These are phyloP conservation scores for Rousettus madagascariensis DNA, from an alignment of 2,797 vertebrate genomes.

Conservation along the genomic window DNA sequence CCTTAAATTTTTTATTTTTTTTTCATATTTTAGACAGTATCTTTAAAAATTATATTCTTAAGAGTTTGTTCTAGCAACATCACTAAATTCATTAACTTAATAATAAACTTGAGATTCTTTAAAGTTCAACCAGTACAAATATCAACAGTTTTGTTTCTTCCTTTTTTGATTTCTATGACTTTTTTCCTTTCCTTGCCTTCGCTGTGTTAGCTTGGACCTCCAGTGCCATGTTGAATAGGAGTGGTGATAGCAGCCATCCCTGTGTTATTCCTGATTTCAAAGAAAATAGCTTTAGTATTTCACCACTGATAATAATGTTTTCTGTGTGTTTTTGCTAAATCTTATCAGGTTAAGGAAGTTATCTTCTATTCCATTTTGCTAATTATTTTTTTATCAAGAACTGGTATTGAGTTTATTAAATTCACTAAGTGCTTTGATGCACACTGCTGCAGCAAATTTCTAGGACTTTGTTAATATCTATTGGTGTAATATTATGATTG, in stretches of 20 bases:
- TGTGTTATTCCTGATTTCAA: not conserved
- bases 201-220: not conserved
- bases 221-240: not conserved
- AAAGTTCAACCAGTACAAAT: not conserved
- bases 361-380: slow-evolving; percentile 16
- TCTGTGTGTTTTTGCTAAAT: slow-evolving; percentile 7
- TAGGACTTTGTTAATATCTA: not conserved
- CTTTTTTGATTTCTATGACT: not conserved
- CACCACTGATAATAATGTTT: slow-evolving; percentile 15
- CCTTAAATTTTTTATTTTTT: slow-evolving; percentile 16
- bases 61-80: not conserved
- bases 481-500: not conserved
- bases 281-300: slow-evolving; percentile 29
- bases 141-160: not conserved
- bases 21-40: slow-evolving; percentile 17
- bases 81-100: not conserved
- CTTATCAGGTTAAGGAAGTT: slow-evolving; percentile 17
- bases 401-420: not conserved
- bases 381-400: not conserved
- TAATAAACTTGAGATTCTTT: slow-evolving; percentile 29
- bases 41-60: slow-evolving; percentile 21
- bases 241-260: not conserved
- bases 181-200: not conserved
- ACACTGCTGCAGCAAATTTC: not conserved
- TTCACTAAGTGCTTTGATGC: not conserved